A percentile compares a stretch with the other conserved stretches of the same genome.
Evolutionary conservation across 2,888 invertebrate genomes (phyloP).

Genomic region (Sinelater perroti): DNA sequence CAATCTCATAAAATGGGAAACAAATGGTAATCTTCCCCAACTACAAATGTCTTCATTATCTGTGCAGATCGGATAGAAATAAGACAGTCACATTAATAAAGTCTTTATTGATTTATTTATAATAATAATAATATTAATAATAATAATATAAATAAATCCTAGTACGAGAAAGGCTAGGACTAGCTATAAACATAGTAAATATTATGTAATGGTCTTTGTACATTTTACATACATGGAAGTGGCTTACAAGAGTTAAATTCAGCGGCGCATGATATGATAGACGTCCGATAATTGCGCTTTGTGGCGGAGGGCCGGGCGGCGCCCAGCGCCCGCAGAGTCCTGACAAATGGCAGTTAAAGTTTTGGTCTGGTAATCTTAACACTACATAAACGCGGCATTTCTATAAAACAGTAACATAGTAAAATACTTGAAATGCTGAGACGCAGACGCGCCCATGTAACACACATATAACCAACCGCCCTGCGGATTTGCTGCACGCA

Average conservation of each 20-base stretch:
- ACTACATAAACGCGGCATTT: conserved; percentile 32
- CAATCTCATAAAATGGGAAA: too few species aligned
- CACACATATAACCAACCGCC: conserved; percentile 3
- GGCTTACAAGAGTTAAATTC: conserved; percentile 42
- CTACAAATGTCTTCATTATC: too few species aligned
- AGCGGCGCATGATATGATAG: conserved; percentile 36
- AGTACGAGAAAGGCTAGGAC: conserved; percentile 56
- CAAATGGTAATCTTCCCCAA: too few species aligned
- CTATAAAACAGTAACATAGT: conserved; percentile 34
- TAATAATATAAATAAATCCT: conserved; percentile 58
- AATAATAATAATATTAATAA: conserved; percentile 35
- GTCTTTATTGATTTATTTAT: conserved; percentile 53
- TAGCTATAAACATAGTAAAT: conserved; percentile 58
- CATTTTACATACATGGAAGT: conserved; percentile 59
- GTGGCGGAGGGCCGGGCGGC: too few species aligned
- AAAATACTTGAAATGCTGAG: conserved; percentile 35
- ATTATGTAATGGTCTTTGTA: conserved; percentile 56
- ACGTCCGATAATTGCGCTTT: conserved; percentile 26
- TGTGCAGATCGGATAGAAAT: too few species aligned
- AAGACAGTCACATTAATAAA: conserved; percentile 42
- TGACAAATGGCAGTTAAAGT: conserved; percentile 39
- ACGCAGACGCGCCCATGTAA: too few species aligned
- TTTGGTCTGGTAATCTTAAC: conserved; percentile 40
- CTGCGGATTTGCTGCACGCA: conserved; percentile 21
- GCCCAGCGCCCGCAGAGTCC: too few species aligned